Evolutionary conservation across 2,888 invertebrate species (phyloP), one percentile per base, ranked within the genome.

Genomic region (Ormyrus labotus): DNA sequence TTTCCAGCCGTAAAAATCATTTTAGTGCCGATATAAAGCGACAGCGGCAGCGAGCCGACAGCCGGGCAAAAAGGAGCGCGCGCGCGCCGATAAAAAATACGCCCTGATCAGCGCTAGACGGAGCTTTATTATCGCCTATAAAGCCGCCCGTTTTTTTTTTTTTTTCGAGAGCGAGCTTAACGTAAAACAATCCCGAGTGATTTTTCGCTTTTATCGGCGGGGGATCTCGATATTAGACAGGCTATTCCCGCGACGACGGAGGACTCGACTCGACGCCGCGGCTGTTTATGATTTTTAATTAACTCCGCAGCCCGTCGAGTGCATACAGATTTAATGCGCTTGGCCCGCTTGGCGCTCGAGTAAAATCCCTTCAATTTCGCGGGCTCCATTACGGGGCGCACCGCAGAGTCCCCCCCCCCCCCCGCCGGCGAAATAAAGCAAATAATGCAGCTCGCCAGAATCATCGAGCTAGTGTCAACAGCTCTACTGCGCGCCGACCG

Each of bases 1-100:
- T 76, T 76, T 76, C 76, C 55, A 63, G 72, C 47, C 68, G 68
- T 76, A 80, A 80, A 80, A 76, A 72, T 76, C 13, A 63, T 63
- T 80, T 76, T 80, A 76, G 55, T 67, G 57, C 75, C 80, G 61
- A 80, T 67, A 75, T 71, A 61, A 75, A 72, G 60, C 61, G 63
- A 34, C 34, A 34, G 34, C 34, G 34, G 34, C 34, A 19, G 19
- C 19, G 19, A 19, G 19, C 19, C 19, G 19, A 19, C 19, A 34
- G 34, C 34, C 34, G 34, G 34, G 34, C 1, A 34, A 34, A 34
- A 4, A 4, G 34, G 34, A 34, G 34, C 34, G 34, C 34, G 34
- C 34, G 34, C 34, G 34, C 34, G 34, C 34, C 34, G 34, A 34
- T 34, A 34, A 34, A 34, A 34, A 34, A 34, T 34, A 34, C 34